phyloP scores from a whole-genome alignment of 2,113 vertebrate species.

The Tretioscincus oriximinensis region DNA sequence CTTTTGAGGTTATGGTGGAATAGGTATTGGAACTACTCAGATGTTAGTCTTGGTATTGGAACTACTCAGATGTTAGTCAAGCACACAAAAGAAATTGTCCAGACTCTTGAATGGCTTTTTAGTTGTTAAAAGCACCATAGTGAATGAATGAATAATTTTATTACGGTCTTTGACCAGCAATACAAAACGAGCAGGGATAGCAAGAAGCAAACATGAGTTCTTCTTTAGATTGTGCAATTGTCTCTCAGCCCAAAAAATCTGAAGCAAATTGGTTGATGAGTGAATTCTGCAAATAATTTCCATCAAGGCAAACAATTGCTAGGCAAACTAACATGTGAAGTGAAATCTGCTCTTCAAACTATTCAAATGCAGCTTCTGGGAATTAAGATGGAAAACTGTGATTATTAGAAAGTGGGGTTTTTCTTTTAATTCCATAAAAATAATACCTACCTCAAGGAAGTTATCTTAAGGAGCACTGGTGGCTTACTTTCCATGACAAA shows the following conservation, averaged over 20 bases:
- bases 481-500: background rate
- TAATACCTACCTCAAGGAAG: background rate
- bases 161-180: too few species aligned
- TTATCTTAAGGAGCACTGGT: background rate
- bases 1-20: too few species aligned
- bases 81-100: background rate
- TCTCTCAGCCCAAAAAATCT: background rate
- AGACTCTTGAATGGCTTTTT: background rate
- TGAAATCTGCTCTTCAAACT: background rate
- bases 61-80: background rate
- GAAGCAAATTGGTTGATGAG: background rate
- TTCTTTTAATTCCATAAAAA: background rate
- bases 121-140: too few species aligned
- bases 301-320: too few species aligned
- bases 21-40: too few species aligned
- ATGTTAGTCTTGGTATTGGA: too few species aligned
- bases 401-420: background rate
- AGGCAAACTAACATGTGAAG: background rate
- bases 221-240: too few species aligned
- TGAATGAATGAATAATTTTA: too few species aligned
- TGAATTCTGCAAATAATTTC: background rate
- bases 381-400: background rate
- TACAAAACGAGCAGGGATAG: too few species aligned
- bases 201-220: too few species aligned
- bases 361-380: background rate